Evolutionary conservation across 2,888 invertebrate genomes (phyloP).

Genomic region (Bembecia ichneumoniformis): DNA sequence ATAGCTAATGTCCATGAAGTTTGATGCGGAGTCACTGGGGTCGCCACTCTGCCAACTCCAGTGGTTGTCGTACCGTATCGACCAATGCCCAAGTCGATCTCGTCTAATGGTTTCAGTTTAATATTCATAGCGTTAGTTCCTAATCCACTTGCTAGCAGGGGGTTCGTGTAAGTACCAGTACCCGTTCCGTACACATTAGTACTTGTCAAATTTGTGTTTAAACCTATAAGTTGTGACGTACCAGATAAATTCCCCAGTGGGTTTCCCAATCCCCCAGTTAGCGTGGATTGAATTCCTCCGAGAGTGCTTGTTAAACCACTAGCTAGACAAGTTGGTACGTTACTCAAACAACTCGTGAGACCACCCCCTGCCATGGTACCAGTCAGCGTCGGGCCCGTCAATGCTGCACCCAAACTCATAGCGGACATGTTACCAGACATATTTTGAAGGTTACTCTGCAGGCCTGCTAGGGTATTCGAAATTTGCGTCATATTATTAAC

Average conservation of each 20-base stretch:
- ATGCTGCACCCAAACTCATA: constrained; percentile 51
- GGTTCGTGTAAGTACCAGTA: constrained; percentile 76
- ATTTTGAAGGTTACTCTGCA: constrained; percentile 63
- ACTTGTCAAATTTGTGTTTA: constrained; percentile 54
- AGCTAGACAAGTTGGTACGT: constrained; percentile 55
- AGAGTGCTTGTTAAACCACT: constrained; percentile 54
- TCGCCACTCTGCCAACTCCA: constrained; percentile 68
- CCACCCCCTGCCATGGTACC: constrained; percentile 65
- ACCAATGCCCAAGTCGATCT: constrained; percentile 77
- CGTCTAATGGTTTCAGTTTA: constrained; percentile 81
- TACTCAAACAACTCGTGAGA: constrained; percentile 56
- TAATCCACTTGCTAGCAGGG: constrained; percentile 72
- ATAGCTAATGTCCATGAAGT: constrained; percentile 73
- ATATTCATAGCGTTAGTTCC: constrained; percentile 73
- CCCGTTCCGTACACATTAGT: constrained; percentile 49
- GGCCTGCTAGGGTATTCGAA: constrained; percentile 59
- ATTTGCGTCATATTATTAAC: constrained; percentile 67
- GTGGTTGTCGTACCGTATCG: constrained; percentile 63
- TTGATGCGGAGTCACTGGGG: constrained; percentile 77
- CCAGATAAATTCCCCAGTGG: constrained; percentile 52
- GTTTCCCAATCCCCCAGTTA: constrained; percentile 56
- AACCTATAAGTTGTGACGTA: constrained; percentile 49
- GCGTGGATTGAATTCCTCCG: constrained; percentile 53
- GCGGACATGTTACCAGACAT: constrained; percentile 56
- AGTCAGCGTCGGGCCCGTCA: constrained; percentile 60